A percentile compares a stretch with the other conserved stretches of the same genome.
Conservation (phyloP, 1,140 invertebrate species). For the Drosophila saltans region DNA sequence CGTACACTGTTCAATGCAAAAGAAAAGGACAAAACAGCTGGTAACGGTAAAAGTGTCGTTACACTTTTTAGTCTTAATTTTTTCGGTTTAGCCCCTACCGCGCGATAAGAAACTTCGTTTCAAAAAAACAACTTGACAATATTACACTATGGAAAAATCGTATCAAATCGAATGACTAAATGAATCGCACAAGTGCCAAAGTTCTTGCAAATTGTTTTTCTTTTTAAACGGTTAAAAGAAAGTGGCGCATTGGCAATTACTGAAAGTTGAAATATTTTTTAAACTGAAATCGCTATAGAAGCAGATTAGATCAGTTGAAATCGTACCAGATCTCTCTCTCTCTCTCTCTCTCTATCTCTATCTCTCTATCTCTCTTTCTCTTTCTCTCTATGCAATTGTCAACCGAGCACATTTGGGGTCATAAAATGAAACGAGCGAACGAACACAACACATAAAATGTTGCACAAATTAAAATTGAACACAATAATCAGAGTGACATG, state of each 20-base stretch:
- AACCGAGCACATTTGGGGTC: slow-evolving; percentile 53
- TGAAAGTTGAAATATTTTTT: not conserved
- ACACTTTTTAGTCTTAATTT: too few relatives aligned
- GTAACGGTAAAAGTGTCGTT: too few relatives aligned
- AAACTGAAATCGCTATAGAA: slow-evolving; percentile 27
- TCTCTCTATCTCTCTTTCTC: slow-evolving; percentile 13
- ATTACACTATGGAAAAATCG: slow-evolving; percentile 16
- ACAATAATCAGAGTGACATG: slow-evolving; percentile 76
- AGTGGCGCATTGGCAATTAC: slow-evolving; percentile 45
- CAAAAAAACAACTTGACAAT: slow-evolving; percentile 37
- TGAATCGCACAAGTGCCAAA: slow-evolving; percentile 42
- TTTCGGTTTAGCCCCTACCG: too few relatives aligned
- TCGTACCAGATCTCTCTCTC: slow-evolving; percentile 19
- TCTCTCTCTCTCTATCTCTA: slow-evolving; percentile 8
- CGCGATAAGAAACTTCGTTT: too few relatives aligned
- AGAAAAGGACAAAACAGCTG: too few relatives aligned
- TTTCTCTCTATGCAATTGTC: slow-evolving; percentile 51
- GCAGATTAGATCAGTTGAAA: slow-evolving; percentile 35
- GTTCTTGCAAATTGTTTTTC: slow-evolving; percentile 64
- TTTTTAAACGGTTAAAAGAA: slow-evolving; percentile 70
- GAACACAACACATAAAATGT: slow-evolving; percentile 60
- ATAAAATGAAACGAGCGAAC: slow-evolving; percentile 54
- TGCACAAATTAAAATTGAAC: slow-evolving; percentile 79
- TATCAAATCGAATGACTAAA: not conserved
- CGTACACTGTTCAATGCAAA: too few relatives aligned